Evolutionary conservation across 2,113 vertebrate genomes (phyloP), one percentile per base, ranked within the genome.

Genomic region (Phalacrocorax carbo): DNA sequence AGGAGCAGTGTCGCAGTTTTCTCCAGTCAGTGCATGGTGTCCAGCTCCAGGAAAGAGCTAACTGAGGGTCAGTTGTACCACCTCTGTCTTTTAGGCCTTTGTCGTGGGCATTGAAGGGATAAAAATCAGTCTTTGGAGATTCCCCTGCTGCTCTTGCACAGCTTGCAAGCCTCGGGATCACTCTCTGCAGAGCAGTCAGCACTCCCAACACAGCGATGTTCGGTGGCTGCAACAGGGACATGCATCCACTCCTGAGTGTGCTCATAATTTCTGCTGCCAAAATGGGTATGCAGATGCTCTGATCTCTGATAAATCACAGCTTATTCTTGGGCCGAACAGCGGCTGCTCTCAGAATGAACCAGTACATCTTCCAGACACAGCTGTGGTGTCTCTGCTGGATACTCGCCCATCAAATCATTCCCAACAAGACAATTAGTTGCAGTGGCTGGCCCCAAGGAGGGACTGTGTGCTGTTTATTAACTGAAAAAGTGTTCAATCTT

Each of bases 71-170:
- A 10, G 57, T 48, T 49, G 10, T 62, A 58, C 9, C 46, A 57
- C 26, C 52, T 68, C 29, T 78, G 18, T 44, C 65, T 51, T 65
- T 49, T n/a, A n/a, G 21, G 29, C 8, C 34, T 81, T 71, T 42
- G 38, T 62, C 13, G n/a, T 19, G 14, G 58, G 8, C 17, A 68
- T 17, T 29, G 14, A 11, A 1, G 5, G 29, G 44, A 21, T 69
- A 10, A 10, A 6, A 44, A 38, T n/a, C 16, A 13, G 15, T 7
- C 44, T 86, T 29, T n/a, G 38, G 19, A 19, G 10, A 26, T 6
- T 49, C 4, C 10, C 5, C 15, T 19, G 27, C 19, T 4, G 1
- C 30, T 4, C 0, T n/a, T 21, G 4, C 18, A 22, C 32, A 29
- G 23, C 6, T 71, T n/a, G 32, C 9, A 32, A 38, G 14, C 34